Conservation (phyloP, 2,888 invertebrate species). For the Caenorhabditis wallacei region DNA sequence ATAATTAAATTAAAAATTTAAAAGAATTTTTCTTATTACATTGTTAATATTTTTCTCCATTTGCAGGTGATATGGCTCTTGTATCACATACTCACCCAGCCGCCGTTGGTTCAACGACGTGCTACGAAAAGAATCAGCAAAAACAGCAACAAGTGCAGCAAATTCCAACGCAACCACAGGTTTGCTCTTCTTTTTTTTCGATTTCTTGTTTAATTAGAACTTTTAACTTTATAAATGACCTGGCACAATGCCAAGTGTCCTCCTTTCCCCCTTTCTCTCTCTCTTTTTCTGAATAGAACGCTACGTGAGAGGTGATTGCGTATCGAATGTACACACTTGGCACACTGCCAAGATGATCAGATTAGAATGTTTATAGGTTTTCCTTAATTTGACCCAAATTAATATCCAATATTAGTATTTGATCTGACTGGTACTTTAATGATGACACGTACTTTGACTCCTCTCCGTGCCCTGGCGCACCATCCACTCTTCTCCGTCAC, state of each 20-base stretch:
- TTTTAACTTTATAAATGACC: no score
- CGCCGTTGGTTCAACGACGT: slow-evolving; percentile 69
- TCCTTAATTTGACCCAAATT: not conserved
- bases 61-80: slow-evolving; percentile 74
- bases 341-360: no score
- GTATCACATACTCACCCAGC: slow-evolving; percentile 72
- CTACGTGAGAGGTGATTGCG: not conserved
- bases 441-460: slow-evolving; percentile 34
- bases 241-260: no score
- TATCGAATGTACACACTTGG: no score
- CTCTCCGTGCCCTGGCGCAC: slow-evolving; percentile 16
- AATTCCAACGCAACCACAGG: slow-evolving; percentile 61
- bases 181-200: slow-evolving; percentile 29
- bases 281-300: not conserved
- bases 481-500: slow-evolving; percentile 9
- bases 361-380: not conserved
- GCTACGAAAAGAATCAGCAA: slow-evolving; percentile 67
- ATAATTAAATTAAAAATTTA: no score
- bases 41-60: not conserved
- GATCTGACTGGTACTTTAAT: slow-evolving; percentile 18
- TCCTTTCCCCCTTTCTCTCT: not conserved
- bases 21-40: no score
- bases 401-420: not conserved
- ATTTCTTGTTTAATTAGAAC: not conserved
- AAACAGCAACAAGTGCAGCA: slow-evolving; percentile 56